These are phyloP conservation scores for Leptinotarsa rubiginosa DNA, from an alignment of 2,888 invertebrate genomes.

Conservation along the genomic window DNA sequence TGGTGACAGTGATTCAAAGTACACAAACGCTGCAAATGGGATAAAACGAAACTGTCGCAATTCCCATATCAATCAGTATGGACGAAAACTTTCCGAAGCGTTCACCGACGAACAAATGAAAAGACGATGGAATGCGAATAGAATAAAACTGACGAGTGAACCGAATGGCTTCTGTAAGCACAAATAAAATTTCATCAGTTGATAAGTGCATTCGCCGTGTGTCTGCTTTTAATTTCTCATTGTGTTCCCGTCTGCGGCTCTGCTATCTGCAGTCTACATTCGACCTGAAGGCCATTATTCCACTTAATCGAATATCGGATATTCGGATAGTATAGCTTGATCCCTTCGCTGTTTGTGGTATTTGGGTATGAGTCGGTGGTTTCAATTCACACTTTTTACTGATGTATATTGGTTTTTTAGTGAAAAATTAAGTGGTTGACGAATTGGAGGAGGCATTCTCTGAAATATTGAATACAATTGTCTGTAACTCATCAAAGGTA, in stretches of 20 bases:
- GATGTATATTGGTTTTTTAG: too few species aligned
- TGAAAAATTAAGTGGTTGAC: too few species aligned
- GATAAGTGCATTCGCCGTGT: conserved; percentile 44
- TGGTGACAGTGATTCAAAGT: conserved; percentile 7
- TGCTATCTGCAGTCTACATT: conserved; percentile 50
- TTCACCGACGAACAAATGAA: conserved; percentile 17
- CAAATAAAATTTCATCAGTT: conserved; percentile 47
- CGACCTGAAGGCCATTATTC: conserved; percentile 48
- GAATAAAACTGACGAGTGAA: conserved; percentile 36
- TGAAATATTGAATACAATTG: too few species aligned
- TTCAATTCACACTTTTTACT: not conserved
- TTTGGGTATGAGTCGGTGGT: not conserved
- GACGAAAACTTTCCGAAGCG: conserved; percentile 9
- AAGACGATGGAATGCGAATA: conserved; percentile 23
- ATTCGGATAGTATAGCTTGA: not conserved
- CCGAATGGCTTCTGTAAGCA: conserved; percentile 39
- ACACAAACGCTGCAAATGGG: conserved; percentile 16
- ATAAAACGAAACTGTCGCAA: conserved; percentile 28
- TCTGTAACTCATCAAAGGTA: too few species aligned
- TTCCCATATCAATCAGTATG: conserved; percentile 32
- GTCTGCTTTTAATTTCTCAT: conserved; percentile 47
- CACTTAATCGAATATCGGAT: conserved; percentile 50
- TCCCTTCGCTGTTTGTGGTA: not conserved
- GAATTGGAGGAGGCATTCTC: too few species aligned
- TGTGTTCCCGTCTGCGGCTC: conserved; percentile 40